These are phyloP conservation scores for Hyles euphorbiae DNA, from an alignment of 1,140 invertebrate species.

Conservation along the genomic window DNA sequence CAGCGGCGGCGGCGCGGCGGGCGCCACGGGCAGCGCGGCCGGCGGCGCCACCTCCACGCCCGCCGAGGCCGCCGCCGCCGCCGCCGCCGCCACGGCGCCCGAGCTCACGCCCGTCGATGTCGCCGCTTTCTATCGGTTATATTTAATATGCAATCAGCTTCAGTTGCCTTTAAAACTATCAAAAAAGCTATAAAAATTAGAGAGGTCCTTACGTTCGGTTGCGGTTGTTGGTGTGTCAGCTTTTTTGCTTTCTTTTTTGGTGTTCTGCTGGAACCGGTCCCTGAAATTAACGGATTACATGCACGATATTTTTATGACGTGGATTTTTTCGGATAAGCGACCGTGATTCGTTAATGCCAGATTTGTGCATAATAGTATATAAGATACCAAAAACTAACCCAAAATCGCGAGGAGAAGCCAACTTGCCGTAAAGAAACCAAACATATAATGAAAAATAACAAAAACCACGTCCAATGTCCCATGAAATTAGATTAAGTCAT, in stretches of 20 bases:
- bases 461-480: neutral
- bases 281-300: slow-evolving; percentile 33
- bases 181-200: neutral
- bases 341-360: neutral
- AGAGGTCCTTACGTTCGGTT: slow-evolving; percentile 48
- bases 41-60: slow-evolving; percentile 17
- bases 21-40: slow-evolving; percentile 7
- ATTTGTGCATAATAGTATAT: neutral
- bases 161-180: slow-evolving; percentile 25
- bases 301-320: no score
- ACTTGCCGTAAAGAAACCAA: neutral
- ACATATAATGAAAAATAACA: neutral
- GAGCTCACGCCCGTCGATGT: no score
- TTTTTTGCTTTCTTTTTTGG: slow-evolving; percentile 72
- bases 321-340: neutral
- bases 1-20: slow-evolving; percentile 17
- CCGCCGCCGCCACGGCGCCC: slow-evolving; percentile 15
- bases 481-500: no score
- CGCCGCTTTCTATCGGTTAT: neutral
- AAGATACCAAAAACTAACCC: no score
- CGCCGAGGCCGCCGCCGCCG: slow-evolving; percentile 21
- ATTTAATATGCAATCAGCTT: neutral
- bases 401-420: slow-evolving; percentile 17
- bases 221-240: slow-evolving; percentile 39
- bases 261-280: slow-evolving; percentile 51